phyloP scores from a whole-genome alignment of 1,140 invertebrate species.

The Eubasilissa regina region DNA sequence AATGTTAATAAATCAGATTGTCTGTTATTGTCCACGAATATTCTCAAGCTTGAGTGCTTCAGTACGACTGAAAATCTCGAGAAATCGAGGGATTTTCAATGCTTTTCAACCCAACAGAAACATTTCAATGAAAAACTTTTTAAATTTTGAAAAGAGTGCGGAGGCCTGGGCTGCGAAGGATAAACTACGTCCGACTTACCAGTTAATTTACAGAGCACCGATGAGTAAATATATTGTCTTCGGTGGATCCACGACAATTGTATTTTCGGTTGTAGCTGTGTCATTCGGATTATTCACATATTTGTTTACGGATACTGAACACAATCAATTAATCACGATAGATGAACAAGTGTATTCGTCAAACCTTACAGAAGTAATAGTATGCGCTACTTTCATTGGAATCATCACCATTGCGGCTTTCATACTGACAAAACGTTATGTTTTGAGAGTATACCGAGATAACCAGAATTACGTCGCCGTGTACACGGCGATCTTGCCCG shows the following conservation, averaged over 20 bases:
- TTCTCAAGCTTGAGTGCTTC: not conserved
- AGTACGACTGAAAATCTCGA: not conserved
- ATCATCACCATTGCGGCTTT: not conserved
- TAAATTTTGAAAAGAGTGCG: not conserved
- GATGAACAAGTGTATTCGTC: not conserved
- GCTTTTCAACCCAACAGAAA: not conserved
- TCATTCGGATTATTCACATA: not conserved
- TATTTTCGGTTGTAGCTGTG: not conserved
- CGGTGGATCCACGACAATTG: not conserved
- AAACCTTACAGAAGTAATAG: not conserved
- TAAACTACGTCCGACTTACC: conserved; percentile 21
- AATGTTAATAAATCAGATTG: not conserved
- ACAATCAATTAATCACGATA: not conserved
- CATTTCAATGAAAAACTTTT: conserved; percentile 1
- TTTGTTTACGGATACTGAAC: not conserved
- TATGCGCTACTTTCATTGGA: not conserved
- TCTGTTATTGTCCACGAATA: not conserved
- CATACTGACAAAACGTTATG: conserved; percentile 12
- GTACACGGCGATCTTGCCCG: conserved; percentile 22
- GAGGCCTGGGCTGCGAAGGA: conserved; percentile 7
- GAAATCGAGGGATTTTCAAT: not conserved
- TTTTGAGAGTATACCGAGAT: conserved; percentile 43
- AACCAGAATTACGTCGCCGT: conserved; percentile 38
- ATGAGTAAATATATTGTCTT: conserved; percentile 7
- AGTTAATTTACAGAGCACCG: conserved; percentile 50